Evolutionary conservation across 2,113 vertebrate species (phyloP), one percentile per base, ranked within the genome.

Genomic region (Rhinogobius similis): DNA sequence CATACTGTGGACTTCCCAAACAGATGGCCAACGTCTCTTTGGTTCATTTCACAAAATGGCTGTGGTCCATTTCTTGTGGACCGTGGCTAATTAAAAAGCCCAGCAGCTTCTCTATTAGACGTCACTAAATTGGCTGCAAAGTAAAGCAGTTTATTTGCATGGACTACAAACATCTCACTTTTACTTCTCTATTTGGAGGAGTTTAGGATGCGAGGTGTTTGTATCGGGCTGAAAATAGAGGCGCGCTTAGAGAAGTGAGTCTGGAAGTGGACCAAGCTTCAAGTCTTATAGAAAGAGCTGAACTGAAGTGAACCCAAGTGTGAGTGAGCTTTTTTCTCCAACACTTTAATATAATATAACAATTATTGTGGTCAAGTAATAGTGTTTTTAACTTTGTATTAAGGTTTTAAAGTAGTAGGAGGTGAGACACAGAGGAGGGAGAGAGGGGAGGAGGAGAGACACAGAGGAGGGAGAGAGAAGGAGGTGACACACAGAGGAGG

Each of bases 1-100:
- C 32, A 23, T 62, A 62, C 36, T 62, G 61, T 62, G 21, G 32
- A 39, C 32, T 62, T 62, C 61, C 36, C 29, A 62, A 62, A 41
- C 61, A 62, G 61, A 62, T 62, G 61, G 61, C 18, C 13, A 4
- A 8, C 36, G 20, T 24, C 68, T 29, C 27, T 56, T 39, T 55
- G 24, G 10, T 11, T 48, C 67, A 43, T 6, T 59, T 29, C 14
- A 21, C 63, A 36, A 39, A 18, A 68, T 6, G 62, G 39, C 27
- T 11, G 3, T 9, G 61, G 20, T 16, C 24, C 69, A 55, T 18
- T 43, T 41, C 16, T 41, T 16, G 21, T 48, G 59, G 68, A 29
- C 50, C 59, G 32, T 7, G 23, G 66, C 27, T 56, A 23, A 64
- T 55, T 68, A 48, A 56, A 46, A 55, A 63, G 38, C 36, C 24